A percentile compares a stretch with the other conserved stretches of the same genome.
Evolutionary conservation across 2,797 vertebrate species (phyloP).

Genomic region (Spheniscus humboldti): DNA sequence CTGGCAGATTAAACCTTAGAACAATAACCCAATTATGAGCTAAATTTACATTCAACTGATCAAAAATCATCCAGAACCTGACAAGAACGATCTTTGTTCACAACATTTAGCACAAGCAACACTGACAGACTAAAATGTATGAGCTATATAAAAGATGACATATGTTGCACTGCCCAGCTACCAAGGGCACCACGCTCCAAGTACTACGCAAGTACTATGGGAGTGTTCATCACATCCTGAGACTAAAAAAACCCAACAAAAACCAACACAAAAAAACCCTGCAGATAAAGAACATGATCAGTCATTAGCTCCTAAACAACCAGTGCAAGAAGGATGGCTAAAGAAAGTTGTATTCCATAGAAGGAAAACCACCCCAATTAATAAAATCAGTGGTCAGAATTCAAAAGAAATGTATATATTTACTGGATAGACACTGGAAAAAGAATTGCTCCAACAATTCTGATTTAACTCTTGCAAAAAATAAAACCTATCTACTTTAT

Average conservation of each 20-base stretch:
- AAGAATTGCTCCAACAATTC: not conserved
- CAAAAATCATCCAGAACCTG: slow-evolving; percentile 50
- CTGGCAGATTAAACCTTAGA: slow-evolving; percentile 16
- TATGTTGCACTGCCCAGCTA: not conserved
- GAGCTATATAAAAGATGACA: slow-evolving; percentile 21
- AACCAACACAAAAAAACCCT: not conserved
- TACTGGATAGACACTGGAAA: not conserved
- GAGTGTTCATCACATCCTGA: not conserved
- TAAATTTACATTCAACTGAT: slow-evolving; percentile 58
- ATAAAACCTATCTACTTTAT: not conserved
- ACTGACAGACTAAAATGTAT: slow-evolving; percentile 22
- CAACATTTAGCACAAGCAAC: slow-evolving; percentile 15
- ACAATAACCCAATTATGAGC: slow-evolving; percentile 55
- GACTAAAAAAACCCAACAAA: not conserved
- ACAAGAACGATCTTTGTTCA: slow-evolving; percentile 51
- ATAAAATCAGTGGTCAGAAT: not conserved
- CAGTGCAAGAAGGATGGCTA: not conserved
- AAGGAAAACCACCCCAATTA: not conserved
- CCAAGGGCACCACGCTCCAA: slow-evolving; percentile 34
- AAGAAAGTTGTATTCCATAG: not conserved
- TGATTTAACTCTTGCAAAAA: not conserved
- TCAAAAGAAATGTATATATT: not conserved
- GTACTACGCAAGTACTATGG: not conserved
- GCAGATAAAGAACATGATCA: not conserved
- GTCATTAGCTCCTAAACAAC: not conserved